phyloP scores from a whole-genome alignment of 2,797 vertebrate genomes.

The Diglossa cyanea region DNA sequence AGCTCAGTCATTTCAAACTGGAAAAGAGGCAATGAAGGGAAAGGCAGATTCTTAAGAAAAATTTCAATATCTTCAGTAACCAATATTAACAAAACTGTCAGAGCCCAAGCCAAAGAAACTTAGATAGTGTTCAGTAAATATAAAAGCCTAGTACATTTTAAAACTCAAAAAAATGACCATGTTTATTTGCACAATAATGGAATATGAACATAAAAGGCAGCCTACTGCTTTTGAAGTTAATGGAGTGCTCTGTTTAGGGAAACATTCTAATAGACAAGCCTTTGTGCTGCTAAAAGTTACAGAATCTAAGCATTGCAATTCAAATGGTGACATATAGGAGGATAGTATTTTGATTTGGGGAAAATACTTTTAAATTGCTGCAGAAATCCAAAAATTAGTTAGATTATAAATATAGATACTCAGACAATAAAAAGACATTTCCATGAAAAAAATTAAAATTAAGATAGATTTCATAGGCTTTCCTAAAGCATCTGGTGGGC shows the following conservation, averaged over 20 bases:
- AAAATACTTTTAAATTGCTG: neutral
- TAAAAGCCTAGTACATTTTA: neutral
- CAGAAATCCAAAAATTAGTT: neutral
- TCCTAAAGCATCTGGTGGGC: neutral
- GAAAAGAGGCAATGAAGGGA: slow-evolving; percentile 5
- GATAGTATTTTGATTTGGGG: neutral
- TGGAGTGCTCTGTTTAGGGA: neutral
- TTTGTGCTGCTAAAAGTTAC: neutral
- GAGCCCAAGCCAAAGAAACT: neutral
- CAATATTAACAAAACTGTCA: neutral
- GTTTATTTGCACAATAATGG: neutral
- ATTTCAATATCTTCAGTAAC: neutral
- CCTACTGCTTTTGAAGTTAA: neutral
- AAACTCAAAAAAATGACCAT: neutral
- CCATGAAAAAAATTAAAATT: neutral
- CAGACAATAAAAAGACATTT: neutral
- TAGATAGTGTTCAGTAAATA: neutral
- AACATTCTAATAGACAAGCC: neutral
- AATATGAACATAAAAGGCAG: neutral
- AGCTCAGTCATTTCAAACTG: slow-evolving; percentile 33
- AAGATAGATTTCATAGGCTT: neutral
- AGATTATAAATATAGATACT: neutral
- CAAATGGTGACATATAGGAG: neutral
- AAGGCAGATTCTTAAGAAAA: neutral
- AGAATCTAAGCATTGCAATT: neutral